phyloP scores from a whole-genome alignment of 2,888 invertebrate genomes.

The Xestia c-nigrum region DNA sequence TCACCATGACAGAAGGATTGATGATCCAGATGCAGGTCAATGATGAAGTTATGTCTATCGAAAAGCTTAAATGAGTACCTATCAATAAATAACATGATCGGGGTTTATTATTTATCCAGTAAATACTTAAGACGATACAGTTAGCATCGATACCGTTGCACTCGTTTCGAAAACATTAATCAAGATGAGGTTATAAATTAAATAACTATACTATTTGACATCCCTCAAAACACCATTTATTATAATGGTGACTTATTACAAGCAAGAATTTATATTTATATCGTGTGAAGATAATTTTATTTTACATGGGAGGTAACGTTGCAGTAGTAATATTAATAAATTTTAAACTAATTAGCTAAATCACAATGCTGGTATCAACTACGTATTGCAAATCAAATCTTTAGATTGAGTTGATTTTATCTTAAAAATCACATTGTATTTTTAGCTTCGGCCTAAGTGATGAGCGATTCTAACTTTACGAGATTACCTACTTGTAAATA shows the following conservation, averaged over 20 bases:
- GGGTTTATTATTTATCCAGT: not conserved
- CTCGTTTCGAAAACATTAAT: conserved; percentile 23
- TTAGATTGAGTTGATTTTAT: conserved; percentile 84
- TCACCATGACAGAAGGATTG: not conserved
- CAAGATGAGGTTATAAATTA: conserved; percentile 28
- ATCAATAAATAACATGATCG: not conserved
- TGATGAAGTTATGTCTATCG: not conserved
- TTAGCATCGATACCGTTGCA: conserved; percentile 16
- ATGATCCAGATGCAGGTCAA: not conserved
- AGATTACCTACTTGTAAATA: not conserved
- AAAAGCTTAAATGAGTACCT: not conserved
- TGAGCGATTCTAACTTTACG: conserved; percentile 26
- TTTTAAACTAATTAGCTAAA: conserved; percentile 79
- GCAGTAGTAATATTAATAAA: conserved; percentile 76
- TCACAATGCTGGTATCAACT: conserved; percentile 70
- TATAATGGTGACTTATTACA: conserved; percentile 33
- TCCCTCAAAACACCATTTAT: conserved; percentile 31
- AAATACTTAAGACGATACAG: conserved; percentile 4
- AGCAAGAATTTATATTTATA: conserved; percentile 30
- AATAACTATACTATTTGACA: conserved; percentile 18
- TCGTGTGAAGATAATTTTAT: conserved; percentile 55
- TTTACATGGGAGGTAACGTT: conserved; percentile 47
- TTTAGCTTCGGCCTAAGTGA: conserved; percentile 72
- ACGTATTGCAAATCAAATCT: conserved; percentile 86
- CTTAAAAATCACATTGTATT: conserved; percentile 85